These are phyloP conservation scores for Anadara kagoshimensis DNA, from an alignment of 1,140 invertebrate genomes.

Conservation along the genomic window DNA sequence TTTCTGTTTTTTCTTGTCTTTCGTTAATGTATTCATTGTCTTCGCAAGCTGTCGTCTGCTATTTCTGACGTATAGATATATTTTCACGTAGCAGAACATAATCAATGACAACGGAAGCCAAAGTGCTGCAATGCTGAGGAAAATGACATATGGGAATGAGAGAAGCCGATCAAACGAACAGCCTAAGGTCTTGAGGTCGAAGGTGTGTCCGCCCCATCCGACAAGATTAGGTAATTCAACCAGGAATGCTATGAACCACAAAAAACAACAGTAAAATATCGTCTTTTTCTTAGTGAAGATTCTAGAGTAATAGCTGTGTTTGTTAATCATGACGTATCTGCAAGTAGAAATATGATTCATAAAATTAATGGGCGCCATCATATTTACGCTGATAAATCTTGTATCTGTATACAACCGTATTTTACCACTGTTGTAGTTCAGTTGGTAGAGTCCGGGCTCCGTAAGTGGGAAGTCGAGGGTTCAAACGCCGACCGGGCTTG, in stretches of 20 bases:
- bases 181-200: conserved; percentile 45
- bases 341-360: not conserved
- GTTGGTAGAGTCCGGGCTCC: no score
- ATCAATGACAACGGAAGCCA: conserved; percentile 36
- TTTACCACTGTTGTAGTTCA: no score
- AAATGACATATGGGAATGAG: conserved; percentile 44
- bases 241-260: conserved; percentile 36
- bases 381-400: no score
- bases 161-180: conserved; percentile 47
- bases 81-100: conserved; percentile 46
- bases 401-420: no score
- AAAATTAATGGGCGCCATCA: not conserved
- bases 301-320: conserved; percentile 37
- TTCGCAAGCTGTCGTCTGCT: conserved; percentile 30
- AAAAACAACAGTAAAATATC: conserved; percentile 16
- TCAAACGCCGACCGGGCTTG: no score
- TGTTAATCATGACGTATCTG: conserved; percentile 52
- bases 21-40: not conserved
- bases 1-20: conserved; percentile 12
- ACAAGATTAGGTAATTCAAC: conserved; percentile 43
- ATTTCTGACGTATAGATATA: conserved; percentile 42
- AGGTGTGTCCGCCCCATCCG: conserved; percentile 49
- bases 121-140: conserved; percentile 41
- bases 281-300: conserved; percentile 46
- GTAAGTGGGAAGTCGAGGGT: no score